Evolutionary conservation across 2,888 invertebrate genomes (phyloP).

Genomic region (Scaptomyza caliginosa): DNA sequence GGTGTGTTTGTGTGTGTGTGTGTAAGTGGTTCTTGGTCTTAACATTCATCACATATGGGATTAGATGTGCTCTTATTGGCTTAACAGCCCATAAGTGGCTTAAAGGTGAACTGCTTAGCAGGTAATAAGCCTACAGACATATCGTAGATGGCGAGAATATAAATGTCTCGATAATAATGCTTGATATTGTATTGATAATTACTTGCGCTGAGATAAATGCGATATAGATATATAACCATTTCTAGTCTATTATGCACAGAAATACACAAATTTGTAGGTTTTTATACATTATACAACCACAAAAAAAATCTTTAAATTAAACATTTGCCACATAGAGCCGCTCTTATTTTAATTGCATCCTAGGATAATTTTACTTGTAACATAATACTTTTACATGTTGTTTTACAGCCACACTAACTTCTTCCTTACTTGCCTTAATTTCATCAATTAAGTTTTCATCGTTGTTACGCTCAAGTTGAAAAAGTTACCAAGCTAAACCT

Average conservation of each 20-base stretch:
- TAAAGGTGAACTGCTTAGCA: conserved; percentile 1
- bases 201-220: neutral
- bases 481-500: conserved; percentile 5
- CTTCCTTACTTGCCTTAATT: neutral
- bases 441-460: conserved; percentile 28
- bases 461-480: conserved; percentile 7
- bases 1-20: conserved; percentile 3
- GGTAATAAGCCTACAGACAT: neutral
- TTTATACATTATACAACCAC: too few species aligned
- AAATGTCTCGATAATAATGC: neutral
- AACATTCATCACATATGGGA: conserved; percentile 42
- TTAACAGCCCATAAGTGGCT: conserved; percentile 39
- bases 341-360: neutral
- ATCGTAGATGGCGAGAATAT: neutral
- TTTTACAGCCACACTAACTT: too few species aligned
- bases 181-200: neutral
- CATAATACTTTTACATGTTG: too few species aligned
- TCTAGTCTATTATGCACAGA: too few species aligned
- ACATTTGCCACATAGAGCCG: neutral
- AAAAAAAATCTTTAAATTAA: too few species aligned
- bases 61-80: conserved; percentile 31
- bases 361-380: neutral
- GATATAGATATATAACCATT: too few species aligned
- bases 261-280: too few species aligned
- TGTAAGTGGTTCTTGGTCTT: conserved; percentile 26